Base-by-base conservation (phyloP, 2,888 invertebrate genomes). In the Brenthis hecate region DNA sequence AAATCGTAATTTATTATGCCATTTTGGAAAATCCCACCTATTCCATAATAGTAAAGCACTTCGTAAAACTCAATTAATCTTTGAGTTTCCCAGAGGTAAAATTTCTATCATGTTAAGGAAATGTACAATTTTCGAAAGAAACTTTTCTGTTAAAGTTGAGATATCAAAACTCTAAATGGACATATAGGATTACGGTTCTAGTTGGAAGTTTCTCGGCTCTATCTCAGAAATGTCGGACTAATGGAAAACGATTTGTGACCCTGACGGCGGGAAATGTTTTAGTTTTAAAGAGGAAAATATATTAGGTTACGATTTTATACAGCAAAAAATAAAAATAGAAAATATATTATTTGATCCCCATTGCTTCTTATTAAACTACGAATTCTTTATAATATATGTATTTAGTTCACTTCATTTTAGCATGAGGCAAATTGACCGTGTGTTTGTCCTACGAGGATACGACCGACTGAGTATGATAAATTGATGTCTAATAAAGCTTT, bases 231-330 rank as follows among this genome's bases (percentile, higher is more conserved):
- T 23, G 55, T 61, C 61, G 28, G 50, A 61, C 47, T 67, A 67
- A 67, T 61, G 56, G 66, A 61, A 66, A 54, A 66, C 58, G 66
- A 61, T 67, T 61, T 51, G 61, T 67, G 55, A 61, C 56, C 56
- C 54, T 32, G 53, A 62, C 62, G 62, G 36, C 62, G 28, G 36
- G 53, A 43, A 54, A 53, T 53, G 16, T 51, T n/a, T 19, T 53
- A 53, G 51, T 62, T 62, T 62, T 51, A 62, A 43, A 11, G 23
- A 50, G 50, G 13, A 60, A 60, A 50, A 50, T n/a, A n/a, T 60
- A 28, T 60, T 32, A 28, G 11, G 60, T 28, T n/a, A 23, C 3
- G 13, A 50, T 50, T 60, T 50, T 58, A 11, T 13, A 58, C n/a
- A 43, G 36, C 36, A 43, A 43, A 43, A 11, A 43, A 43, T 11